These are phyloP conservation scores for Sphaeridia pumilis DNA, from an alignment of 2,888 invertebrate species.

Conservation along the genomic window DNA sequence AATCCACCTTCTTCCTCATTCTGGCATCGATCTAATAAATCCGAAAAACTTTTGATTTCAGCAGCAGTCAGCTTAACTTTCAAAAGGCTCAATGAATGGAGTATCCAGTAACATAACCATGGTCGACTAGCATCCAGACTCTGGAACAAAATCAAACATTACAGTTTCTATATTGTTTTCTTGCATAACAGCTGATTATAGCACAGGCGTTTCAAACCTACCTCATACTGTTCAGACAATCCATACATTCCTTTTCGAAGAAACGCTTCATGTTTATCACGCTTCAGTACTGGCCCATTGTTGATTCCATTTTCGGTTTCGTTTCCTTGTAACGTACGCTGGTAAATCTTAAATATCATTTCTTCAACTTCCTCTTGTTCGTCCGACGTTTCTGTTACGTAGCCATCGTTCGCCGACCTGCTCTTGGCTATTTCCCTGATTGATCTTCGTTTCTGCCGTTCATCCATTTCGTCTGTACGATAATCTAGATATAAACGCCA, in stretches of 20 bases:
- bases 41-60: conserved; percentile 46
- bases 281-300: conserved; percentile 51
- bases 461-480: no score
- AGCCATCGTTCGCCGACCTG: conserved; percentile 13
- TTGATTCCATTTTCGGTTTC: no score
- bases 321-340: conserved; percentile 37
- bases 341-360: conserved; percentile 45
- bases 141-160: conserved; percentile 39
- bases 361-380: conserved; percentile 55
- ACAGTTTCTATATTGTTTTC: neutral
- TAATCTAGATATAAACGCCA: no score
- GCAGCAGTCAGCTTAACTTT: conserved; percentile 51
- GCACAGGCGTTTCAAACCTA: conserved; percentile 34
- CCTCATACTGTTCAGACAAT: conserved; percentile 59
- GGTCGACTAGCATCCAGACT: conserved; percentile 87
- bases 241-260: conserved; percentile 55
- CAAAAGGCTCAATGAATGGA: conserved; percentile 75
- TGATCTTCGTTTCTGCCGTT: conserved; percentile 8
- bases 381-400: conserved; percentile 45
- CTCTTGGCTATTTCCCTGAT: conserved; percentile 10
- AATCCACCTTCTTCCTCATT: conserved; percentile 66
- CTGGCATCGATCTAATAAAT: conserved; percentile 60
- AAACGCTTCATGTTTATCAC: conserved; percentile 52
- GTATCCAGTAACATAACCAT: conserved; percentile 95
- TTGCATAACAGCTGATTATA: conserved; percentile 19